Conservation (phyloP, 2,797 vertebrate genomes). For the Pitangus sulphuratus region DNA sequence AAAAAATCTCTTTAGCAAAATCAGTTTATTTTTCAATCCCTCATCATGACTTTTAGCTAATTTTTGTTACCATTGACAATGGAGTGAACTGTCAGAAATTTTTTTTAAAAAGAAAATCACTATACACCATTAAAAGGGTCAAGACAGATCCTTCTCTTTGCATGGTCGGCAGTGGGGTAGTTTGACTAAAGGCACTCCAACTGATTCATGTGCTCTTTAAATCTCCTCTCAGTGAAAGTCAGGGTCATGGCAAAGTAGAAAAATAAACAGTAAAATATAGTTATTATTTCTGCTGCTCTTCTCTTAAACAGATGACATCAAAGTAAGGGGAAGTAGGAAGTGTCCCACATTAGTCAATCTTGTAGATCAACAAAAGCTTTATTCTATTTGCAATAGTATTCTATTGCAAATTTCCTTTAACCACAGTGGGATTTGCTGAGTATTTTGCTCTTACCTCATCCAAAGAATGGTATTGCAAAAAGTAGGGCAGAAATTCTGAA, state of each 20-base stretch:
- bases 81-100: not conserved
- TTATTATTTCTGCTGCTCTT: not conserved
- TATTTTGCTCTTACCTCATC: slow-evolving; percentile 26
- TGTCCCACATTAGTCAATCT: slow-evolving; percentile 46
- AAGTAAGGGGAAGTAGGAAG: slow-evolving; percentile 43
- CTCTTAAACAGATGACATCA: slow-evolving; percentile 38
- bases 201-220: not conserved
- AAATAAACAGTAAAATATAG: not conserved
- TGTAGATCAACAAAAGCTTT: slow-evolving; percentile 18
- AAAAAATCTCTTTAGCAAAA: not conserved
- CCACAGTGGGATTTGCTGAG: not conserved
- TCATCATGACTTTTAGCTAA: not conserved
- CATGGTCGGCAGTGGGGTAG: not conserved
- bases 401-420: slow-evolving; percentile 1
- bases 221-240: not conserved
- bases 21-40: not conserved
- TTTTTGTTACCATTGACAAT: not conserved
- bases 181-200: not conserved
- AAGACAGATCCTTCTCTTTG: not conserved
- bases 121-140: not conserved
- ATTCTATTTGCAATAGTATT: not conserved
- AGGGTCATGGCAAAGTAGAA: not conserved
- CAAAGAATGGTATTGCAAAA: slow-evolving; percentile 68
- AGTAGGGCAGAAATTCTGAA: slow-evolving; percentile 59
- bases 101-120: not conserved